Percentiles rank a stretch among this genome's conserved stretches.
phyloP scores from a whole-genome alignment of 2,113 vertebrate genomes.

The Dolichallabes microphthalmus region DNA sequence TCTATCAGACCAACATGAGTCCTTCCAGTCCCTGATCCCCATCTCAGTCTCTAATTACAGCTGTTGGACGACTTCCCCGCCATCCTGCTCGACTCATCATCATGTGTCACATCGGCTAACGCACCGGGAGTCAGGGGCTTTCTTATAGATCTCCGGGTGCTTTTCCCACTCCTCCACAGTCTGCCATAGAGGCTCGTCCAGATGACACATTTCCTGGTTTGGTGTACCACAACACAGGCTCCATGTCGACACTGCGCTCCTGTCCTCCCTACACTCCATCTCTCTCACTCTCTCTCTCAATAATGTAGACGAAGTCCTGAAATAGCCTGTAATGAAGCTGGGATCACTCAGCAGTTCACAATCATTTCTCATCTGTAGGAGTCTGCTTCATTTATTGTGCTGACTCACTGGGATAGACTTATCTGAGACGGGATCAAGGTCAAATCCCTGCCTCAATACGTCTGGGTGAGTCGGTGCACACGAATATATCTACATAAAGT shows the following conservation, averaged over 20 bases:
- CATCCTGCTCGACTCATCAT: conserved; percentile 35
- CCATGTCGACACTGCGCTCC: conserved; percentile 5
- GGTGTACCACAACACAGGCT: conserved; percentile 23
- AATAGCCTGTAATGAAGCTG: conserved; percentile 1
- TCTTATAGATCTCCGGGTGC: not conserved
- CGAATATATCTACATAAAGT: not conserved
- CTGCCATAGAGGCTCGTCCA: not conserved
- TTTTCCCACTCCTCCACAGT: not conserved
- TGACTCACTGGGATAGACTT: not conserved
- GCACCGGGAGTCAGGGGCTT: not conserved
- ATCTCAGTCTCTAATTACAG: conserved; percentile 29
- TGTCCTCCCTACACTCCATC: not conserved
- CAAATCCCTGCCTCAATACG: conserved; percentile 1
- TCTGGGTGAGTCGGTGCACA: not conserved
- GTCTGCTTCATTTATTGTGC: not conserved
- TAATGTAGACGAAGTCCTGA: not conserved
- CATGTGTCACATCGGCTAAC: not conserved
- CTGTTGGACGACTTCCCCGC: conserved; percentile 41
- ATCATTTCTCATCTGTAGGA: not conserved
- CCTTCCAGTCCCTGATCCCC: not conserved
- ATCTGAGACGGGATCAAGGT: not conserved
- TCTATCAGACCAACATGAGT: conserved; percentile 9
- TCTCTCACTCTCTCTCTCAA: not conserved
- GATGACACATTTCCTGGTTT: conserved; percentile 32
- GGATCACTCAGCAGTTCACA: conserved; percentile 26